A percentile compares a stretch with the other conserved stretches of the same genome.
Evolutionary conservation across 2,797 vertebrate species (phyloP).

Genomic region (Alouatta caraya): DNA sequence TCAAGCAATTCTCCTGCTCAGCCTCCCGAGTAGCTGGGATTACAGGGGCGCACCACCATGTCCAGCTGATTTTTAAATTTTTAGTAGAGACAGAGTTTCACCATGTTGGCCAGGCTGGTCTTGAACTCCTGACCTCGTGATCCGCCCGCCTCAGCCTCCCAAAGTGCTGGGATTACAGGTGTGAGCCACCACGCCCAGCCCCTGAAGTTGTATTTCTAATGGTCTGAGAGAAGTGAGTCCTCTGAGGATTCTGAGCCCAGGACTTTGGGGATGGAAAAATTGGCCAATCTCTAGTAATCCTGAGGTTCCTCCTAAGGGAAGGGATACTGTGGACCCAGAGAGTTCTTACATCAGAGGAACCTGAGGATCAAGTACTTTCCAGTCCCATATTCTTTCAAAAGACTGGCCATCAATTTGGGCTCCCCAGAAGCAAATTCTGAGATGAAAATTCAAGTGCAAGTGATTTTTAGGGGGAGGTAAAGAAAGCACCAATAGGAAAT

Average conservation of each 20-base stretch:
- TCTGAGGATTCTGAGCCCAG: not conserved
- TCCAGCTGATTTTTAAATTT: too few species aligned
- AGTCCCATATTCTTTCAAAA: not conserved
- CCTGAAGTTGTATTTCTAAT: not conserved
- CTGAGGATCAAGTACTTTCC: not conserved
- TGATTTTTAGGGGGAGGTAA: not conserved
- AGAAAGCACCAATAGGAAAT: not conserved
- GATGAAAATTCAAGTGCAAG: not conserved
- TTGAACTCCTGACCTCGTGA: too few species aligned
- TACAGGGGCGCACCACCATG: too few species aligned
- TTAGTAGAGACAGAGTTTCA: too few species aligned
- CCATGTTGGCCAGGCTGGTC: too few species aligned
- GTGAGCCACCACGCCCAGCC: too few species aligned
- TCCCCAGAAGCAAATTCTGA: not conserved
- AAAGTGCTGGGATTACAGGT: too few species aligned
- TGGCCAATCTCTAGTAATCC: not conserved
- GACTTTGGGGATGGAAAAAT: not conserved
- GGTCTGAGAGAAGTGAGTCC: not conserved
- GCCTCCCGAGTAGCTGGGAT: too few species aligned
- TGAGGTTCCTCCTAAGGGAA: not conserved
- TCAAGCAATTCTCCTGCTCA: too few species aligned
- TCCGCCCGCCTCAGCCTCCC: too few species aligned
- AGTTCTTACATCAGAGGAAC: not conserved
- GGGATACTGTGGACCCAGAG: not conserved
- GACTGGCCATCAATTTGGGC: not conserved